Evolutionary conservation across 2,888 invertebrate species (phyloP).

Genomic region (Eupithecia abbreviata): DNA sequence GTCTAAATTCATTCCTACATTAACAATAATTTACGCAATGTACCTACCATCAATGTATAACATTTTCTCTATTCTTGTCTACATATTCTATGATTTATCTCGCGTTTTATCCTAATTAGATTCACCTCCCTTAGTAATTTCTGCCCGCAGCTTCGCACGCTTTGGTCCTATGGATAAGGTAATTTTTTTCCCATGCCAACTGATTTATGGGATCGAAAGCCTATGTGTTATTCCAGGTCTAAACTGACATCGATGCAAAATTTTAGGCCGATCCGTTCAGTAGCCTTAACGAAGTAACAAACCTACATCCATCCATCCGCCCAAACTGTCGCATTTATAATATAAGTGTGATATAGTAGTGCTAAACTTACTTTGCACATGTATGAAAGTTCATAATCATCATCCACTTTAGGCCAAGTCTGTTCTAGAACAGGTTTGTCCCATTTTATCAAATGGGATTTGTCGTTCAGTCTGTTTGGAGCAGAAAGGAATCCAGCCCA

Average conservation of each 20-base stretch:
- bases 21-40: too few relatives aligned
- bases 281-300: background rate
- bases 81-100: too few relatives aligned
- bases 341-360: background rate
- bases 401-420: conserved; percentile 90
- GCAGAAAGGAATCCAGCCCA: conserved; percentile 91
- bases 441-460: conserved; percentile 85
- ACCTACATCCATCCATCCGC: background rate
- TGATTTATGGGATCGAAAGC: background rate
- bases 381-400: conserved; percentile 86
- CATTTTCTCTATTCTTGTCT: too few relatives aligned
- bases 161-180: background rate
- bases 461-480: conserved; percentile 81
- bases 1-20: too few relatives aligned
- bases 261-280: background rate
- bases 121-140: background rate
- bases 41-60: too few relatives aligned
- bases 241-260: background rate
- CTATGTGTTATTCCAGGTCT: background rate
- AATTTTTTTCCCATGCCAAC: background rate
- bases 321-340: background rate
- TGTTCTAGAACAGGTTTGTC: conserved; percentile 89
- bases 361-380: conserved; percentile 84
- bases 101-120: too few relatives aligned
- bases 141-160: background rate